These are phyloP conservation scores for Hiodon alosoides DNA, from an alignment of 2,113 vertebrate genomes.

Conservation along the genomic window DNA sequence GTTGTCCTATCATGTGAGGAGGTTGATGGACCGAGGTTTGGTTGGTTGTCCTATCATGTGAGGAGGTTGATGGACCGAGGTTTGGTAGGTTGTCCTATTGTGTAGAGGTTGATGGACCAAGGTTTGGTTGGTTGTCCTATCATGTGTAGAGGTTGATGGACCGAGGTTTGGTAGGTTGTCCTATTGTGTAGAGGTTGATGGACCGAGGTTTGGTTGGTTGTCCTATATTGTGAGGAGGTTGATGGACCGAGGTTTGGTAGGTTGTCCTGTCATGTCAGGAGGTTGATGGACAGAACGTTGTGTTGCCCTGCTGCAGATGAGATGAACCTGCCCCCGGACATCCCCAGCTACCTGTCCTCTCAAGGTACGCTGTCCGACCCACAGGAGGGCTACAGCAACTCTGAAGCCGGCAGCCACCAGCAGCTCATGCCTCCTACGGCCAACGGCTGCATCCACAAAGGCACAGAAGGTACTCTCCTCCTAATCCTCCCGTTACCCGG, in stretches of 20 bases:
- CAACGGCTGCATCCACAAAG: slow-evolving; percentile 75
- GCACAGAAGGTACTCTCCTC: slow-evolving; percentile 70
- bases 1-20: no score
- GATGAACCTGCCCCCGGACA: slow-evolving; percentile 90
- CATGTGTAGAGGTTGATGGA: no score
- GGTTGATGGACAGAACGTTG: background rate
- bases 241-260: background rate
- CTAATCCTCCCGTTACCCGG: background rate
- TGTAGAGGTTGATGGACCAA: no score
- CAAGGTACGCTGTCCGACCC: slow-evolving; percentile 94
- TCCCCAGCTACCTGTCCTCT: slow-evolving; percentile 94
- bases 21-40: no score
- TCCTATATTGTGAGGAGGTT: background rate
- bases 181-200: no score
- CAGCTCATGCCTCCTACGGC: slow-evolving; percentile 89
- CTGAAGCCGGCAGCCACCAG: slow-evolving; percentile 92
- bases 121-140: no score
- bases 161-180: background rate
- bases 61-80: no score
- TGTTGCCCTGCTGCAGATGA: slow-evolving; percentile 67
- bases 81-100: no score
- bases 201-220: background rate
- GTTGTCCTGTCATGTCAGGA: background rate
- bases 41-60: no score
- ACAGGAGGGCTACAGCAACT: slow-evolving; percentile 91